Evolutionary conservation across 2,888 invertebrate species (phyloP), one percentile per base, ranked within the genome.

Genomic region (Cybosia mesomella): DNA sequence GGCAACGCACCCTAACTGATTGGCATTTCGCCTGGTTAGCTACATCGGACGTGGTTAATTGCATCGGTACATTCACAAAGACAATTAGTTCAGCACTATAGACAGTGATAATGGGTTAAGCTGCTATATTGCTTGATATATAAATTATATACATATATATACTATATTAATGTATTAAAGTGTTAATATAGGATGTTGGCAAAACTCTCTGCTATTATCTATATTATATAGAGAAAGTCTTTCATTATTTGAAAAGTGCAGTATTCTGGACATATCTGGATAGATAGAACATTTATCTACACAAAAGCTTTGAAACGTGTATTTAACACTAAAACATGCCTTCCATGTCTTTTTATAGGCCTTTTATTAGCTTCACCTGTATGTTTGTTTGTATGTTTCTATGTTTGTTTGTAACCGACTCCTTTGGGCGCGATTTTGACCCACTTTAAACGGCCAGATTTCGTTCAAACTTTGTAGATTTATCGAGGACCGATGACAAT

Each of bases 11-110:
- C 90, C 91, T 89, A 90, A 88, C 89, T 89, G 91, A 92, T 92
- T 91, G 92, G 81, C 92, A 92, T 92, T 89, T 87, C 85, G 85
- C 81, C 84, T 84, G 77, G 88, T 86, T 83, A 84, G 83, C 82
- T 82, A 81, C 79, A 82, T 79, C 82, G 85, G 81, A 85, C 86
- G 87, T 80, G 87, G 87, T 87, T 91, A 91, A 92, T 91, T 91
- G 89, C 83, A 79, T 80, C 82, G 82, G 87, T 85, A 83, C 85
- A 88, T 89, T 87, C 87, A 86, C 88, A 89, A 88, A 88, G 91
- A 92, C 91, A 92, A 92, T 93, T 93, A 92, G 87, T 78, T 77
- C 78, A 83, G 83, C 83, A 68, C 78, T 82, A 58, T 49, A 62
- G 55, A 70, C 68, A 54, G 49, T 49, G 49, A 73, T 79, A 72